These are phyloP conservation scores for Athripsodes cinereus DNA, from an alignment of 2,888 invertebrate species.

Conservation along the genomic window DNA sequence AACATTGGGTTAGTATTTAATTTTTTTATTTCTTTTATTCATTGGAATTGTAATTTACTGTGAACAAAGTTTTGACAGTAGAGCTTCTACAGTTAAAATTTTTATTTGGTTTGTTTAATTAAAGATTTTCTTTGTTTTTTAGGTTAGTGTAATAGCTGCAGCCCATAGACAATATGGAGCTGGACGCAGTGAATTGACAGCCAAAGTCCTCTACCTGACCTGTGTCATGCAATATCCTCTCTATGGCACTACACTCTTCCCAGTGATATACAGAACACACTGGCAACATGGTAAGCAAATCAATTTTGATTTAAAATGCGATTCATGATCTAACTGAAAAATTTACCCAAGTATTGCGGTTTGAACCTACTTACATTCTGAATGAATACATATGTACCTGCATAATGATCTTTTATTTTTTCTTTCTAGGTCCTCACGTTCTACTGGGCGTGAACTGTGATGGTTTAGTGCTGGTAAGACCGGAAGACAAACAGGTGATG, in stretches of 20 bases:
- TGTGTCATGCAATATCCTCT: slow-evolving; percentile 96
- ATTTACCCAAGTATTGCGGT: background rate
- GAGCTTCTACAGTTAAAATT: too few relatives aligned
- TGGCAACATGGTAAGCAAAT: slow-evolving; percentile 75
- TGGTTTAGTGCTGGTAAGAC: slow-evolving; percentile 84
- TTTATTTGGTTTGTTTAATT: too few relatives aligned
- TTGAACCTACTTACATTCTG: too few relatives aligned
- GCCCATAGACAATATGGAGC: slow-evolving; percentile 88
- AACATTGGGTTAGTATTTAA: slow-evolving; percentile 65
- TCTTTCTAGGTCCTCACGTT: slow-evolving; percentile 45
- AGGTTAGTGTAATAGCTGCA: slow-evolving; percentile 77
- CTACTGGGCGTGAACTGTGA: slow-evolving; percentile 86
- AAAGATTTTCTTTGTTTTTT: slow-evolving; percentile 22
- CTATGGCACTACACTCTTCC: slow-evolving; percentile 81
- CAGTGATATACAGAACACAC: slow-evolving; percentile 87
- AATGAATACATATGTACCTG: too few relatives aligned
- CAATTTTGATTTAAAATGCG: background rate
- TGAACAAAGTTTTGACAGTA: too few relatives aligned
- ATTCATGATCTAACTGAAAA: background rate
- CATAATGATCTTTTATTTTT: too few relatives aligned
- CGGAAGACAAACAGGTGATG: slow-evolving; percentile 85
- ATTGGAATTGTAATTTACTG: too few relatives aligned
- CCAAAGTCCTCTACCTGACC: slow-evolving; percentile 88
- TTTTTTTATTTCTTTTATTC: too few relatives aligned
- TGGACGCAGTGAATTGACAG: slow-evolving; percentile 85